Conservation (phyloP, 2,113 vertebrate species). For the Xiphias gladius region DNA sequence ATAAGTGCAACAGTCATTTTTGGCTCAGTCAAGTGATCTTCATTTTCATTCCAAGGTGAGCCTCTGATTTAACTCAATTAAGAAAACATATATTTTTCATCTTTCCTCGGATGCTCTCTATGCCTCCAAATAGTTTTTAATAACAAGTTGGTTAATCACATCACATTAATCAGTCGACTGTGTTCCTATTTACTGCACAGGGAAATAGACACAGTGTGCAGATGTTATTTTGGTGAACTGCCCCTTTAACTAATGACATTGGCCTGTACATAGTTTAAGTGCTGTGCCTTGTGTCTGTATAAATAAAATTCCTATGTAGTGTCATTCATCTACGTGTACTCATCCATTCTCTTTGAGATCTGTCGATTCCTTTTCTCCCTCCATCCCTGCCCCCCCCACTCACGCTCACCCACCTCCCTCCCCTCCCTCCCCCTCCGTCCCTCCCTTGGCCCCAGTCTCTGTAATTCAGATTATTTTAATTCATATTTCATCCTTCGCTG, state of each 20-base stretch:
- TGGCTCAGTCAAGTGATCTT: not conserved
- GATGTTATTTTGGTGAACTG: slow-evolving; percentile 6
- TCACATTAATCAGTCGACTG: not conserved
- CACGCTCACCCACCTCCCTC: not conserved
- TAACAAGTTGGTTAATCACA: not conserved
- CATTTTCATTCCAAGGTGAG: slow-evolving; percentile 17
- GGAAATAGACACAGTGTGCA: not conserved
- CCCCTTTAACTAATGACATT: slow-evolving; percentile 11
- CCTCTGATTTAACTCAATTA: slow-evolving; percentile 22
- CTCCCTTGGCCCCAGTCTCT: slow-evolving; percentile 10
- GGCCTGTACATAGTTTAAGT: slow-evolving; percentile 6
- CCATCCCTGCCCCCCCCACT: not conserved
- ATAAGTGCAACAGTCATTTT: not conserved
- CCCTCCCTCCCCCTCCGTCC: not conserved
- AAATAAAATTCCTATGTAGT: slow-evolving; percentile 26
- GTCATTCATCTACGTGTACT: slow-evolving; percentile 40
- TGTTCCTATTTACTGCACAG: not conserved
- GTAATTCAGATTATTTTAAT: slow-evolving; percentile 72
- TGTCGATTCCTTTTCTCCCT: not conserved
- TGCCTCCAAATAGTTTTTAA: not conserved
- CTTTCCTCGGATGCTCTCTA: not conserved
- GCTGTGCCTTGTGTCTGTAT: not conserved
- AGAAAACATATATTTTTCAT: not conserved
- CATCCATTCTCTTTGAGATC: slow-evolving; percentile 60
- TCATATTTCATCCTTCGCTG: slow-evolving; percentile 67